Evolutionary conservation across 1,140 invertebrate species (phyloP).

Genomic region (Atta cephalotes): DNA sequence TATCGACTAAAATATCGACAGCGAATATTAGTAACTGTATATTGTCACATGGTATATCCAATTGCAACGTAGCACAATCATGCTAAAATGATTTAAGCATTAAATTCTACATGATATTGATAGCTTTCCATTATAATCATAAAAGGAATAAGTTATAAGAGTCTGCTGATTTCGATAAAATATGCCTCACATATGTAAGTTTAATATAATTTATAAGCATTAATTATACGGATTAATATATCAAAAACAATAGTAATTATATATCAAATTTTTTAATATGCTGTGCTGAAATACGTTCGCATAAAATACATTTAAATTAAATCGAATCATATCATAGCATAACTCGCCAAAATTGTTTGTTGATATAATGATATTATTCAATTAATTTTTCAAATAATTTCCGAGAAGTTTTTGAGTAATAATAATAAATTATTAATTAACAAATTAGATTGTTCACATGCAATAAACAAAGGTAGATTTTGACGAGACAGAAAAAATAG

Average conservation of each 20-base stretch:
- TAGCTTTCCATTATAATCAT: background rate
- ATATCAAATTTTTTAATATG: background rate
- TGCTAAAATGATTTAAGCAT: conserved; percentile 16
- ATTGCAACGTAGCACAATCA: background rate
- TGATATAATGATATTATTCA: background rate
- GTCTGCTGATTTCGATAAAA: background rate
- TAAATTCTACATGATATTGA: conserved; percentile 32
- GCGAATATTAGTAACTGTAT: background rate
- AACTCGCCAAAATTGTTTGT: background rate
- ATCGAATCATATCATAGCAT: background rate
- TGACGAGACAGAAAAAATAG: background rate
- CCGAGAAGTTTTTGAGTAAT: background rate
- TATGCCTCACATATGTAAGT: background rate
- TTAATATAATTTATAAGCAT: background rate
- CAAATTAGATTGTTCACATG: background rate
- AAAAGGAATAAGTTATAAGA: conserved; percentile 14
- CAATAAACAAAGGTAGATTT: background rate
- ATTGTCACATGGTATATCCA: background rate
- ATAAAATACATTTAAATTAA: background rate
- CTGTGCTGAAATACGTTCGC: background rate
- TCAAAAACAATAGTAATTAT: background rate
- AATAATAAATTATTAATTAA: background rate
- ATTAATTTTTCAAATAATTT: background rate
- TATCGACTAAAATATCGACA: background rate
- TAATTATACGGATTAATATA: background rate